A percentile compares a stretch with the other conserved stretches of the same genome.
phyloP scores from a whole-genome alignment of 2,888 invertebrate species.

The Lycocerus yunnanus region DNA sequence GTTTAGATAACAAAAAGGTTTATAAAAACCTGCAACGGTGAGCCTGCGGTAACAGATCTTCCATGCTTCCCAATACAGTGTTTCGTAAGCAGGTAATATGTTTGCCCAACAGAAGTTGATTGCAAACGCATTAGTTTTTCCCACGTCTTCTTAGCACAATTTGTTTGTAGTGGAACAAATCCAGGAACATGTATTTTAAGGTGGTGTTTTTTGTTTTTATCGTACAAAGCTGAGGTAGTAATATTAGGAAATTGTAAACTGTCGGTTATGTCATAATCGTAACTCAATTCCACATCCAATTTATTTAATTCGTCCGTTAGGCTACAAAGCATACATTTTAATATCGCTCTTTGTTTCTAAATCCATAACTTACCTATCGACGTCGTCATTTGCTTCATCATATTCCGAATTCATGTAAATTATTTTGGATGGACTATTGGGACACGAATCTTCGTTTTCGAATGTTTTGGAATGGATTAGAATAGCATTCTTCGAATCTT shows the following conservation, averaged over 20 bases:
- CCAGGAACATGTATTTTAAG: constrained; percentile 68
- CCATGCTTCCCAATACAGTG: constrained; percentile 63
- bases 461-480: constrained; percentile 63
- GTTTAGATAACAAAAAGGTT: neutral
- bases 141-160: constrained; percentile 67
- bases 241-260: constrained; percentile 57
- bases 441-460: constrained; percentile 65
- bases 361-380: constrained; percentile 47
- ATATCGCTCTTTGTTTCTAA: neutral
- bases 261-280: constrained; percentile 50
- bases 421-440: constrained; percentile 61
- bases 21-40: constrained; percentile 70
- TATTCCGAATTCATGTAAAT: constrained; percentile 38
- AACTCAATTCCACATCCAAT: constrained; percentile 38
- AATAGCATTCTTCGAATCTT: constrained; percentile 53
- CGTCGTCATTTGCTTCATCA: constrained; percentile 45
- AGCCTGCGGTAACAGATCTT: constrained; percentile 66
- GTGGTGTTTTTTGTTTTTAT: constrained; percentile 68
- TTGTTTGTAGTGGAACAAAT: constrained; percentile 65
- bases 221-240: constrained; percentile 62
- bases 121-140: constrained; percentile 69
- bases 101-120: constrained; percentile 57
- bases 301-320: constrained; percentile 37
- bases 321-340: constrained; percentile 13
- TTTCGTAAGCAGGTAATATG: constrained; percentile 73